Base-by-base conservation (phyloP, 2,888 invertebrate species). In the Idaea aversata region DNA sequence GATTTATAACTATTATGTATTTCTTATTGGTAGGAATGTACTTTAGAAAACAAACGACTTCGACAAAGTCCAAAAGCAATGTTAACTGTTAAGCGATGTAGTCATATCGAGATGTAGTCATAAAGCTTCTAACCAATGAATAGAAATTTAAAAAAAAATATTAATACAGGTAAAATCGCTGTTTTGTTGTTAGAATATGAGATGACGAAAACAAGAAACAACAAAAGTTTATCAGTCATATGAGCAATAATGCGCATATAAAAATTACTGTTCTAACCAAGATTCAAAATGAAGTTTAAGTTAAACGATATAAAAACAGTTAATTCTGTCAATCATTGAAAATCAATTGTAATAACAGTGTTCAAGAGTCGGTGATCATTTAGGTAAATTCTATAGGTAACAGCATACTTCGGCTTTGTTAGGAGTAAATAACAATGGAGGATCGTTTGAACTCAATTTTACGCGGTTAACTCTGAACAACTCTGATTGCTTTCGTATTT, bases 261-360 rank as follows among this genome's bases (percentile, higher is more conserved):
- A 3, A 4, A 47, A 47, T 10, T 47, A 4, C 10, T 5, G 47
- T 47, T 47, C 7, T 25, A 25, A 25, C 47, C 47, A 10, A 47
- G 2, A 47, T 47, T 10, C 47, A 47, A 47, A 3, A 3, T 13
- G 47, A 47, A 47, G 47, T 47, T 25, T 10, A 47, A 47, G 13
- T 47, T 47, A 47, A 13, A 5, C 47, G 47, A 47, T 47, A 13
- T 47, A 47, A 47, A 47, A 7, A 47, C 47, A 47, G 47, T 47
- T 47, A 47, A 47, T 47, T 47, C 47, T 47, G 47, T 47, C 47
- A 47, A 47, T 47, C 47, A 47, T 47, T 47, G 47, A 47, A 47
- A 47, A 47, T 47, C 10, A 7, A 13, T 47, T 47, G 47, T 47
- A 47, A 47, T 47, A 47, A 47, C 47, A 47, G 47, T 47, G 47